Base-by-base conservation (phyloP, 2,797 vertebrate species). In the Sebastes diploproa region DNA sequence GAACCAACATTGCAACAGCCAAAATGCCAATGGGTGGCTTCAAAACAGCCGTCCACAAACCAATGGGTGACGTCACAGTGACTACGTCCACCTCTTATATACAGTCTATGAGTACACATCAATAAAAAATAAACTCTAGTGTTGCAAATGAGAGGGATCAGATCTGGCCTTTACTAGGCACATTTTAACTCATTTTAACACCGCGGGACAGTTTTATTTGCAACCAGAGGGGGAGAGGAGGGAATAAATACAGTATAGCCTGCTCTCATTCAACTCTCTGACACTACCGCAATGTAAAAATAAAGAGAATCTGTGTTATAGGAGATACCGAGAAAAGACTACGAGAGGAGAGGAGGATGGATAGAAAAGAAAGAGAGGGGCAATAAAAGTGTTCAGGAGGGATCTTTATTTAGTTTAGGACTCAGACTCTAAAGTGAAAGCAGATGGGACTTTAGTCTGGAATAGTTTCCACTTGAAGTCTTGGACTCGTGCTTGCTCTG, bases 391-490 rank as follows among this genome's bases (percentile, higher is more conserved):
- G 82, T 94, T 95, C 86, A 93, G 90, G 92, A 94, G 92, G 92
- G 93, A 94, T 95, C 93, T 95, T 95, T 96, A 95, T 96, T 95
- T 95, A 94, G 95, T 93, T 96, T 94, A 95, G 94, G 91, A 92
- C 90, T 92, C 88, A 90, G 91, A 87, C 92, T 90, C 88, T 87
- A 93, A 96, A 96, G 94, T 95, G 93, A 95, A 96, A 96, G 94
- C 95, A 96, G 95, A 96, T 96, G 96, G 92, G 82, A 86, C 80
- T 89, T 83, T 38, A 89, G 91, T 85, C 92, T 89, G 89, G 92
- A 96, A 95, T 95, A 95, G 86, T 95, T 96, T 96, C 96, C 96
- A 95, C 93, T 95, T 94, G 94, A 96, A 94, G 93, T 93, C 90
- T 95, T 92, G 86, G 85, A 90, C 84, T 91, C 23, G 79, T 88